phyloP scores from a whole-genome alignment of 2,888 invertebrate species.

The Eilema sororculum region DNA sequence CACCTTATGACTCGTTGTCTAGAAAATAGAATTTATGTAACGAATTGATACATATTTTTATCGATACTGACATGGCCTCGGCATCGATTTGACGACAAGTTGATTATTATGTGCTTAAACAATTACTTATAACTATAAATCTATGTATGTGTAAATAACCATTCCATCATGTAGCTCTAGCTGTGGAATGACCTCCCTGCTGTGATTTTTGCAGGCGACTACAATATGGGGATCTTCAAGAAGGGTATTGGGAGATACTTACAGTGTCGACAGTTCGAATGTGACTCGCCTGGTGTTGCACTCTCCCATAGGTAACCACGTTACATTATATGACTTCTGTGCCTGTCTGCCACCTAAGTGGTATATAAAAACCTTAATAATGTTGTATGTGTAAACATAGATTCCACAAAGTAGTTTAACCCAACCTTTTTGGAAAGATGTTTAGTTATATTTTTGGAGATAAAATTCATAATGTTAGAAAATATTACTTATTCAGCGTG shows the following conservation, averaged over 20 bases:
- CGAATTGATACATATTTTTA: neutral
- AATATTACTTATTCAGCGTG: neutral
- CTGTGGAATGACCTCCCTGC: too few species aligned
- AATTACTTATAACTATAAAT: neutral
- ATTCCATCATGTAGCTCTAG: neutral
- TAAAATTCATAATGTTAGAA: neutral
- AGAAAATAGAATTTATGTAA: conserved; percentile 23
- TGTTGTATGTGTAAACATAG: neutral
- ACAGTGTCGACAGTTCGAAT: too few species aligned
- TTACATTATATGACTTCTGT: too few species aligned
- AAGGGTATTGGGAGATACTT: too few species aligned
- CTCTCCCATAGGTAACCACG: too few species aligned
- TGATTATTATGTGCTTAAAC: neutral
- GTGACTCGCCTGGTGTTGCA: too few species aligned
- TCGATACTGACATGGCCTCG: neutral
- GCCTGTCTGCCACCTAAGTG: neutral
- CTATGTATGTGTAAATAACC: neutral
- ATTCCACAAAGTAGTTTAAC: neutral
- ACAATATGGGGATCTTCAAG: too few species aligned
- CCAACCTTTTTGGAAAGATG: too few species aligned
- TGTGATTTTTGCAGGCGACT: too few species aligned
- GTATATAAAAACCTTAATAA: neutral
- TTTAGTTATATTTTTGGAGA: too few species aligned
- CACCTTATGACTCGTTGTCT: conserved; percentile 33
- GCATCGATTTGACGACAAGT: neutral